Conservation (phyloP, 2,888 invertebrate genomes). For the Athalia cordata region DNA sequence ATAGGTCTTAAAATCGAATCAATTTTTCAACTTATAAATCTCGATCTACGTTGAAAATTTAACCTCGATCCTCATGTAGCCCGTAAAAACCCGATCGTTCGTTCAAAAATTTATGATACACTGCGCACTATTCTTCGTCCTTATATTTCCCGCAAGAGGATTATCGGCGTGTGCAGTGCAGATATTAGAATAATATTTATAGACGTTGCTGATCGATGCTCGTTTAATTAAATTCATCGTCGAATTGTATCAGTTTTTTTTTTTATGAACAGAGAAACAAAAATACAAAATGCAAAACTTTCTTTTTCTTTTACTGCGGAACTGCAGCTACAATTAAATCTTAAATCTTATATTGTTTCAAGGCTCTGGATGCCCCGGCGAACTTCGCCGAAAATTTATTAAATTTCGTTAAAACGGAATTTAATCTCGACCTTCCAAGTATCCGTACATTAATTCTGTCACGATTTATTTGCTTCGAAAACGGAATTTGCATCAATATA, state of each 20-base stretch:
- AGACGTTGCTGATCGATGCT: background rate
- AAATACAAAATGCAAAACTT: background rate
- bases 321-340: background rate
- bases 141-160: no score
- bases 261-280: no score
- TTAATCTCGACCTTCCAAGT: constrained; percentile 49
- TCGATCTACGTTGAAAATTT: no score
- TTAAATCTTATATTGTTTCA: constrained; percentile 45
- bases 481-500: constrained; percentile 55
- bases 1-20: no score
- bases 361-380: constrained; percentile 54
- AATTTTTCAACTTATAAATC: no score
- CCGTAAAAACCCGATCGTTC: no score
- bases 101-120: no score
- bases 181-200: no score
- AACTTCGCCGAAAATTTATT: constrained; percentile 58
- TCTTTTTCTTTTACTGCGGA: background rate
- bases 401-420: constrained; percentile 53
- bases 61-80: no score
- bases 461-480: constrained; percentile 52
- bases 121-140: no score
- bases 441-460: constrained; percentile 55
- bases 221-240: background rate
- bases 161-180: no score
- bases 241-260: background rate